Base-by-base conservation (phyloP, 2,797 vertebrate genomes). In the Neomorphus geoffroyi region DNA sequence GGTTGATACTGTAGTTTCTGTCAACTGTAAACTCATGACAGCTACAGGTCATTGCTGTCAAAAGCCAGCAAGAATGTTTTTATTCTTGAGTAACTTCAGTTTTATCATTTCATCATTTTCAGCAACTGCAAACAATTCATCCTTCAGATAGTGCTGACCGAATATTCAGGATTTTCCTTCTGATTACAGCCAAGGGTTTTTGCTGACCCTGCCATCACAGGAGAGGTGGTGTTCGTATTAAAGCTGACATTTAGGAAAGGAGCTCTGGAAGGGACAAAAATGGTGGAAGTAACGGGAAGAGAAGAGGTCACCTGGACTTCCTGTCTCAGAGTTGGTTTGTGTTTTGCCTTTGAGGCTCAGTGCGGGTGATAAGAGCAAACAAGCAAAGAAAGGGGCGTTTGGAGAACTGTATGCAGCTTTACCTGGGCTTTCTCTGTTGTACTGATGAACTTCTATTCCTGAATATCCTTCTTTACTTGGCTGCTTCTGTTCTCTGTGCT, bases 201-300 rank as follows among this genome's bases (percentile, higher is more conserved):
- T 78, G 48, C 66, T 82, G 8, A 9, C 46, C 39, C 19, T 21
- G 27, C 14, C 6, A 32, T 7, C 7, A 2, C 0, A 0, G 23
- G 7, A 23, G 27, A 39, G 32, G 5, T 64, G 18, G 18, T 67
- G 13, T 39, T 71, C 5, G 1, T 45, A 1, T 6, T 45, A 53
- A 48, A 48, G 10, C 53, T 74, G 24, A 13, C n/a, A 37, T 74
- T 92, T 35, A 81, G 32, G 28, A 66, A 83, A 32, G 21, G 14
- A 67, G 7, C 28, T 67, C n/a, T 74, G 27, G 10, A 83, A 80
- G 27, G 21, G 21, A 32, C 28, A 56, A 7, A 45, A 54, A 66
- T 6, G 8, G 11, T 77, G 19, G 50, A 37, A 82, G 21, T 39
- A 4, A 13, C n/a, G 39, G 18, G 32, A 24, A 48, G 19, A 41